phyloP scores from a whole-genome alignment of 2,113 vertebrate species.

The Mirounga angustirostris region DNA sequence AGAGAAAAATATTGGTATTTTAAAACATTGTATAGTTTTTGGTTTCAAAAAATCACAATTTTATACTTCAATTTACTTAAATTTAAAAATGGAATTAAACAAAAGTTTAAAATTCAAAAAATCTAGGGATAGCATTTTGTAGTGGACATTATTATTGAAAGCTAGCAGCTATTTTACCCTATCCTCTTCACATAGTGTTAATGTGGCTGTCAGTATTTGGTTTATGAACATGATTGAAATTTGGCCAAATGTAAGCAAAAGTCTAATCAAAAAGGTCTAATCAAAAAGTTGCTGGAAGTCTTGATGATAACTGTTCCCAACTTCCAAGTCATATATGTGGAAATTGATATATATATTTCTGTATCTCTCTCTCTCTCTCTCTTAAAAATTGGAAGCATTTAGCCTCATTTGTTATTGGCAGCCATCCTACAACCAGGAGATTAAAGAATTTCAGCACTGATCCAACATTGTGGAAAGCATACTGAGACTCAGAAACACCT shows the following conservation, averaged over 20 bases:
- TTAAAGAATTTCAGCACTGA: not conserved
- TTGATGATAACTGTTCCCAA: not conserved
- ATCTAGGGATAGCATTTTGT: not conserved
- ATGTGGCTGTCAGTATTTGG: not conserved
- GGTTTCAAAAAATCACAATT: not conserved
- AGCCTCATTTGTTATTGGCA: not conserved
- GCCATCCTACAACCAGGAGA: not conserved
- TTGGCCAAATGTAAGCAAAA: not conserved
- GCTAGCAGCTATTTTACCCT: not conserved
- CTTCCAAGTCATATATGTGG: not conserved
- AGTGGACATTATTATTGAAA: not conserved
- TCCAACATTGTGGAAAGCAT: not conserved
- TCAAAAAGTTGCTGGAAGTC: not conserved
- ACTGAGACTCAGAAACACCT: not conserved
- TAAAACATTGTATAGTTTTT: not conserved
- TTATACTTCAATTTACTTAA: conserved; percentile 24
- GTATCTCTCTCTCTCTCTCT: not conserved
- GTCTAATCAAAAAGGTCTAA: not conserved
- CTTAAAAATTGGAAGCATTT: not conserved
- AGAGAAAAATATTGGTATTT: not conserved
- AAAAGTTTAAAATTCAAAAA: not conserved
- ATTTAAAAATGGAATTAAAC: not conserved
- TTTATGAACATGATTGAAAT: not conserved
- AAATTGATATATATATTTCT: not conserved
- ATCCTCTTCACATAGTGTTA: not conserved